Evolutionary conservation across 2,797 vertebrate species (phyloP), one percentile per base, ranked within the genome.

Genomic region (Psittacula derbiana): DNA sequence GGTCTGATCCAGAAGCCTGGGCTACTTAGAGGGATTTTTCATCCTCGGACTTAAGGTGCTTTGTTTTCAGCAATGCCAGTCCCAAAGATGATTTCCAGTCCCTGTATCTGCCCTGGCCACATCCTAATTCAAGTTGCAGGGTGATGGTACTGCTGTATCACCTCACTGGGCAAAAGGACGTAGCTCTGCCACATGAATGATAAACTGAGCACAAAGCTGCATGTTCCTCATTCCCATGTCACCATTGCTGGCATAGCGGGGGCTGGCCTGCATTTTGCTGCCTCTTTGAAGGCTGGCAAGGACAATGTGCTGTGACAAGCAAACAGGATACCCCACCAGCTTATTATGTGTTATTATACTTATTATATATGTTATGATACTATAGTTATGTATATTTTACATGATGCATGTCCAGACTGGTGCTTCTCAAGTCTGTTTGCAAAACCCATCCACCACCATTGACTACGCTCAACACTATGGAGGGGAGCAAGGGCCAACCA

Each of bases 181-280:
- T 0, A 7, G n/a, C 69, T 88, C 36, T 53, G 55, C 21, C 31
- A 27, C 19, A 41, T 0, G 0, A 49, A 18, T 2, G 33, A 31
- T 16, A 46, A 78, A 31, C 64, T 16, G 61, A 80, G 65, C 43
- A 69, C 43, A 43, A 12, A 71, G 50, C 31, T 74, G 30, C 49
- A 2, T 8, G 2, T 1, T n/a, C 27, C 53, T 36, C 17, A 1
- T 58, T 38, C 46, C 16, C 13, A 40, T 6, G 0, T 33, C 75
- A 33, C 53, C 4, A 0, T 0, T 66, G 40, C 33, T 1, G 18
- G 41, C 4, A 3, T 21, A 43, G 43, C 0, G 0, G 31, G 27
- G 31, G 12, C 27, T 55, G 55, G 49, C 41, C 57, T 61, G 47
- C 11, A 55, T 65, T 27, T 33, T 1, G 2, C 24, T 21, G 21